Base-by-base conservation (phyloP, 2,888 invertebrate species). In the Drosophila atripex region DNA sequence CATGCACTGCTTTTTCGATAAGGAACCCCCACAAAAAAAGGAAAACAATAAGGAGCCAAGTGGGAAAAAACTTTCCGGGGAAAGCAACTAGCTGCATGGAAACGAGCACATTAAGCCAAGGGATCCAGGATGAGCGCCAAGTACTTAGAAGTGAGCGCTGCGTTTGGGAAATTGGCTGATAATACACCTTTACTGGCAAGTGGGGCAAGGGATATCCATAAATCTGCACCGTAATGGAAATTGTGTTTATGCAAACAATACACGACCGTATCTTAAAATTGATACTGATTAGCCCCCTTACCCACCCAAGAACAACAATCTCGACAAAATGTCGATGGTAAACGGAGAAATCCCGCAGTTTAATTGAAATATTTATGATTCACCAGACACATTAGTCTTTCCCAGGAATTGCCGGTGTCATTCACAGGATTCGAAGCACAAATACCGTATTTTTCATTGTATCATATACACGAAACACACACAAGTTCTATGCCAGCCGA, bases 321-420 rank as follows among this genome's bases (percentile, higher is more conserved):
- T 57, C 30, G 14, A 14, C 25, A 16, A 21, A 12, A 41, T 35
- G 35, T 35, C 35, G 35, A 35, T 14, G 35, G 35, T 35, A 21
- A 25, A 60, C 68, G 71, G 59, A 55, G 49, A 74, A 86, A 80
- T 86, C 84, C 77, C 86, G 77, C 65, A 65, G 70, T 46, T 47
- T 83, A 73, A 82, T 82, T 79, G 86, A 86, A 82, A 83, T 77
- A 82, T 86, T 80, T 71, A 86, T 80, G 71, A 54, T 52, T 54
- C 38, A 46, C 30, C 23, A 18, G 16, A 49, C 54, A 50, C 83
- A 82, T 80, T 78, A 60, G 55, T 78, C 79, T 71, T 70, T 14
- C 11, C 9, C 25, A 54, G 47, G n/a, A 16, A 14, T 12, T 11
- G 4, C 7, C 25, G 2, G n/a, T n/a, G 18, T 60, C 30, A 47